These are phyloP conservation scores for Conus ventricosus DNA, from an alignment of 1,140 invertebrate genomes.

Conservation along the genomic window DNA sequence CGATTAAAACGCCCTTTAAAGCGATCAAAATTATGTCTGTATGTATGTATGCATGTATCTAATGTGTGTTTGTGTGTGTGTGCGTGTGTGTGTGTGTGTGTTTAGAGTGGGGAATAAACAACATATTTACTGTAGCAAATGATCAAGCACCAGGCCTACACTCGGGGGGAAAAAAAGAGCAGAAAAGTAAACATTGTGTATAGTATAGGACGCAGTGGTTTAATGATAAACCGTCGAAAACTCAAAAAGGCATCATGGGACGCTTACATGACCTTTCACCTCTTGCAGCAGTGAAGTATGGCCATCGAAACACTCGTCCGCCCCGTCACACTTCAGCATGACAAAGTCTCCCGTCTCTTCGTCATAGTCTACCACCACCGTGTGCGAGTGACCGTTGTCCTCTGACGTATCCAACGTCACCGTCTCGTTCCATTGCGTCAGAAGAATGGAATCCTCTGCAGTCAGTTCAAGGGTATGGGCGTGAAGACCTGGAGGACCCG, in stretches of 20 bases:
- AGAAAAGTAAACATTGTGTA: too few species aligned
- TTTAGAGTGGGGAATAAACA: too few species aligned
- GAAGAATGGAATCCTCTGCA: constrained; percentile 19
- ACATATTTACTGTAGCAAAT: too few species aligned
- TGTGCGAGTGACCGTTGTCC: constrained; percentile 45
- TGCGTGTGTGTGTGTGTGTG: too few species aligned
- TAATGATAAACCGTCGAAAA: too few species aligned
- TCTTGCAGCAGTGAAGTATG: background rate
- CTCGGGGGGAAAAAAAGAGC: too few species aligned
- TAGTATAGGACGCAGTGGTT: too few species aligned
- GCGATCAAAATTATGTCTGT: too few species aligned
- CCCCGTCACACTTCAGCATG: background rate
- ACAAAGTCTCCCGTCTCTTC: background rate
- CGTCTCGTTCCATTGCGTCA: constrained; percentile 5
- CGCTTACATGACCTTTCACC: background rate
- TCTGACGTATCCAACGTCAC: constrained; percentile 34
- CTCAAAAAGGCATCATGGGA: background rate
- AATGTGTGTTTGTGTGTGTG: too few species aligned
- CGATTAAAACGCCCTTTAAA: too few species aligned
- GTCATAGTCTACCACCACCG: constrained; percentile 14
- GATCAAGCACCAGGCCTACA: too few species aligned
- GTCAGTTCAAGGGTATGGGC: constrained; percentile 42
- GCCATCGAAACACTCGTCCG: background rate
- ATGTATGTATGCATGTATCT: too few species aligned
- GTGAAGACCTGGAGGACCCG: constrained; percentile 37